A percentile compares a stretch with the other conserved stretches of the same genome.
Evolutionary conservation across 2,888 invertebrate species (phyloP).

Genomic region (Esperia sulphurella): DNA sequence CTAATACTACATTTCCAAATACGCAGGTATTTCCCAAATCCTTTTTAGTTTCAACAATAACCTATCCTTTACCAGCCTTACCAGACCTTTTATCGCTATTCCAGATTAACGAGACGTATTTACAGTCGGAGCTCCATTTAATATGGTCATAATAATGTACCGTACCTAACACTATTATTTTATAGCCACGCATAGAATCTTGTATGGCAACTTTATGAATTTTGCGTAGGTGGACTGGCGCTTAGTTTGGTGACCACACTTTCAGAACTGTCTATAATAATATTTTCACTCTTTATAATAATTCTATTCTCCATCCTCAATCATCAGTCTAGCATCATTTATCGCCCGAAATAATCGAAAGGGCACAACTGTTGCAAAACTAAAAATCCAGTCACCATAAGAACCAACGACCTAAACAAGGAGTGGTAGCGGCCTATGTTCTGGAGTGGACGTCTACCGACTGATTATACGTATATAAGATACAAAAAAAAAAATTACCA

Average conservation of each 20-base stretch:
- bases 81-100: neutral
- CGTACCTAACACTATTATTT: conserved; percentile 7
- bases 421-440: no score
- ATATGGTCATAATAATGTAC: conserved; percentile 1
- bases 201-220: conserved; percentile 15
- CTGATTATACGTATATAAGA: no score
- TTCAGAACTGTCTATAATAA: neutral
- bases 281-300: neutral
- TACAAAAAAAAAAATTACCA: no score
- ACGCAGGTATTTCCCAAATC: conserved; percentile 9
- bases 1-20: conserved; percentile 6
- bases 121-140: neutral
- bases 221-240: conserved; percentile 21
- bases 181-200: conserved; percentile 7
- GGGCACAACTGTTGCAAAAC: no score
- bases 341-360: no score
- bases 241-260: conserved; percentile 7
- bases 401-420: no score
- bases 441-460: no score
- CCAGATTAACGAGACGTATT: neutral
- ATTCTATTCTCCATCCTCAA: no score
- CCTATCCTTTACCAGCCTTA: neutral
- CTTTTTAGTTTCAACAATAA: conserved; percentile 2
- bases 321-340: no score
- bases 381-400: no score